phyloP scores from a whole-genome alignment of 2,113 vertebrate genomes.

The Hemiprocne comata region DNA sequence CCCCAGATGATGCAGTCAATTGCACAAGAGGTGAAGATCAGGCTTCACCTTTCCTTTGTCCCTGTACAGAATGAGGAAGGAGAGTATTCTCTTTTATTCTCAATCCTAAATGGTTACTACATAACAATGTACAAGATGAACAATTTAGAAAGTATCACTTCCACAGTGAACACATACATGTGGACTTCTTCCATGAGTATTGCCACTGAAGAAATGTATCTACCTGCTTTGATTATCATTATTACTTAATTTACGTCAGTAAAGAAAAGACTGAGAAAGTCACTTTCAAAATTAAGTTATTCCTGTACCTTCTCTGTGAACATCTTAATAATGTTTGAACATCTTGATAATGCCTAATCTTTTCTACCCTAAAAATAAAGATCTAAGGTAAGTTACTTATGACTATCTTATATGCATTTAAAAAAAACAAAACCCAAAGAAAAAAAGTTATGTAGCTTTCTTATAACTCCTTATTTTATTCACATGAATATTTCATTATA shows the following conservation, averaged over 20 bases:
- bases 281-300: neutral
- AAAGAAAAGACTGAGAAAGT: neutral
- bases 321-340: neutral
- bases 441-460: neutral
- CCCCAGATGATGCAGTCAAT: fast-evolving
- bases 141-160: neutral
- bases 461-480: neutral
- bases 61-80: neutral
- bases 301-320: neutral
- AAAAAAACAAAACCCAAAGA: neutral
- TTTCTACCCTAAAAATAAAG: neutral
- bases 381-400: neutral
- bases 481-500: neutral
- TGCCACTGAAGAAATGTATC: neutral
- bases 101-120: neutral
- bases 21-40: neutral
- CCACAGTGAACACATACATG: neutral
- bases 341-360: neutral
- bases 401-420: neutral
- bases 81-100: neutral
- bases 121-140: neutral
- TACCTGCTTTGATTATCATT: neutral
- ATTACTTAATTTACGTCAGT: neutral
- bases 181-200: neutral
- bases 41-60: neutral